These are phyloP conservation scores for Malurus cyaneus DNA, from an alignment of 2,113 vertebrate species.

Conservation along the genomic window DNA sequence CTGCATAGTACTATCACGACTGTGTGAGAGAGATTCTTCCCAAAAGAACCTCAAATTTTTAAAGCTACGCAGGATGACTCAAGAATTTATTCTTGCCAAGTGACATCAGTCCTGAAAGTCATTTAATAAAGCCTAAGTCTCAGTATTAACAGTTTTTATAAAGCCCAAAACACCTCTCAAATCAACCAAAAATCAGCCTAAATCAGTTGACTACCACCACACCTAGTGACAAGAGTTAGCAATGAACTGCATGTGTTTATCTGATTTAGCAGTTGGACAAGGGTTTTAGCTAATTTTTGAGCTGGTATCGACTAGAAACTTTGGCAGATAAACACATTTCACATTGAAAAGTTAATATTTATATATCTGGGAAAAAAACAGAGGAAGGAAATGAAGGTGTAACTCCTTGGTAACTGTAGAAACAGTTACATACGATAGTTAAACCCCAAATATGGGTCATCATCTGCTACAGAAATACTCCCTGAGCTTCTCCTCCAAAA, in stretches of 20 bases:
- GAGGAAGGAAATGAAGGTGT: neutral
- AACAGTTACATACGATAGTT: neutral
- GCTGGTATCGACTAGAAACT: neutral
- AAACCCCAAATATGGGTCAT: neutral
- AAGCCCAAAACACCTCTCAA: neutral
- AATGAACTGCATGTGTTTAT: neutral
- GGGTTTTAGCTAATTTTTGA: neutral
- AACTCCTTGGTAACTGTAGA: neutral
- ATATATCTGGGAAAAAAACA: neutral
- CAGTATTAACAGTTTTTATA: neutral
- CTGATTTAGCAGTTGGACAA: neutral
- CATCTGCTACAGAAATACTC: neutral
- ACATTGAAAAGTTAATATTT: neutral
- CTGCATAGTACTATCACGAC: neutral
- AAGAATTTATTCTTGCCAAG: neutral
- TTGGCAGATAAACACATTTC: neutral
- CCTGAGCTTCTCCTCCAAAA: neutral
- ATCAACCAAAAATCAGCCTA: neutral
- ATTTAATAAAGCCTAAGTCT: fast-evolving
- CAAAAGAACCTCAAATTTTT: neutral
- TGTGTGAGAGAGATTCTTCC: neutral
- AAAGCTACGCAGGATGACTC: neutral
- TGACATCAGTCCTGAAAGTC: neutral
- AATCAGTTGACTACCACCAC: neutral
- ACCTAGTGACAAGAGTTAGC: neutral